These are phyloP conservation scores for Rhyacophila evoluta DNA, from an alignment of 2,888 invertebrate species.

Conservation along the genomic window DNA sequence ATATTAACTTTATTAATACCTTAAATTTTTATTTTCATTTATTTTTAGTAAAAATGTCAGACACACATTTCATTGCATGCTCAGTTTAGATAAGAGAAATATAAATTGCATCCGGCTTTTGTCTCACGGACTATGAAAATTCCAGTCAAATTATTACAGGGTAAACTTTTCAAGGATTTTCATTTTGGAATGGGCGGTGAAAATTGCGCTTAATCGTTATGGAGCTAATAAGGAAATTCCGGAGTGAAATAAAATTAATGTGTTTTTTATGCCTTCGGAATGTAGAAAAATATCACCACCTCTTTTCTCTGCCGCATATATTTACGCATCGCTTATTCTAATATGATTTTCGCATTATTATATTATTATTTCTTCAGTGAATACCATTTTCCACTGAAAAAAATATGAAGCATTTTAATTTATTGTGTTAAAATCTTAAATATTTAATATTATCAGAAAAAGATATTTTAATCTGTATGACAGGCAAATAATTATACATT, in stretches of 20 bases:
- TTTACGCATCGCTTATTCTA: no score
- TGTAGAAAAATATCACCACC: not conserved
- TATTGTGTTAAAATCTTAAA: no score
- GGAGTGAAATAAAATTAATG: not conserved
- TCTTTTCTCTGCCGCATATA: not conserved
- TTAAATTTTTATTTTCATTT: not conserved
- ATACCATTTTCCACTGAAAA: not conserved
- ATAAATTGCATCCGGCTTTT: not conserved
- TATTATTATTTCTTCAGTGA: not conserved
- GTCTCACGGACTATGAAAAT: not conserved
- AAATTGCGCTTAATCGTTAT: not conserved
- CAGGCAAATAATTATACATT: no score
- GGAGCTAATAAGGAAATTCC: not conserved
- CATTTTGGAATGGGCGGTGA: not conserved
- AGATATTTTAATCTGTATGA: no score
- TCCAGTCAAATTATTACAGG: not conserved
- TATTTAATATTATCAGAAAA: no score
- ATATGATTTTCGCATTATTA: not conserved
- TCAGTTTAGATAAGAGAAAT: not conserved
- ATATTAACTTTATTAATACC: not conserved
- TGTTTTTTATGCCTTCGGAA: not conserved
- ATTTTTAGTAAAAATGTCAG: no score
- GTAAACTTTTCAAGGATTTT: not conserved
- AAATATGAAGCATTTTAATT: not conserved
- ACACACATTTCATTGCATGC: not conserved